Evolutionary conservation across 1,140 invertebrate genomes (phyloP).

Genomic region (Pseudomyrmex gracilis): DNA sequence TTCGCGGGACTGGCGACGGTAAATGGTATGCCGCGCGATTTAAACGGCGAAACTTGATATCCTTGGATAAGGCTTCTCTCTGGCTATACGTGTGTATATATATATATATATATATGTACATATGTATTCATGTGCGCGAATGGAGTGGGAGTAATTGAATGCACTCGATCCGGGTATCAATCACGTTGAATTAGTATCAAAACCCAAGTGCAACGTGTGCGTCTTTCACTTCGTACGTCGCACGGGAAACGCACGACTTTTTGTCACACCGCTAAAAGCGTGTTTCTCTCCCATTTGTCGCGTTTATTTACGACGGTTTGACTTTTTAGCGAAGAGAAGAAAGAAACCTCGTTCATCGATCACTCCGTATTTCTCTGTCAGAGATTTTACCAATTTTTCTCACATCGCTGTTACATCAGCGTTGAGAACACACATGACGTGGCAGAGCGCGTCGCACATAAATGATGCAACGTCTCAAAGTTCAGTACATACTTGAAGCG

Average conservation of each 20-base stretch:
- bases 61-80: slow-evolving; percentile 19
- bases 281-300: not conserved
- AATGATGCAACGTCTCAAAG: slow-evolving; percentile 34
- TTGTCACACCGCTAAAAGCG: not conserved
- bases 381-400: not conserved
- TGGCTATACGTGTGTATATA: not conserved
- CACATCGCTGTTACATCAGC: slow-evolving; percentile 15
- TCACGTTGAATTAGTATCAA: slow-evolving; percentile 35
- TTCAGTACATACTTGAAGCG: slow-evolving; percentile 12
- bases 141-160: slow-evolving; percentile 19
- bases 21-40: slow-evolving; percentile 25
- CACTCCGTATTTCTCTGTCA: not conserved
- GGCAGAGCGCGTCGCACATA: too few relatives aligned
- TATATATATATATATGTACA: too few relatives aligned
- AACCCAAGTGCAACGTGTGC: slow-evolving; percentile 3
- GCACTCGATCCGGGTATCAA: slow-evolving; percentile 28
- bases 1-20: slow-evolving; percentile 25
- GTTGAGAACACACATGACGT: not conserved
- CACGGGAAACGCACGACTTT: not conserved
- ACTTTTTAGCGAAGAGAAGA: not conserved
- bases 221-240: slow-evolving; percentile 8
- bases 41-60: slow-evolving; percentile 44
- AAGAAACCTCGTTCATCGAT: not conserved
- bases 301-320: slow-evolving; percentile 10
- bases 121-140: too few relatives aligned